Conservation (phyloP, 2,888 invertebrate genomes). For the Cremastobaeus sp. region DNA sequence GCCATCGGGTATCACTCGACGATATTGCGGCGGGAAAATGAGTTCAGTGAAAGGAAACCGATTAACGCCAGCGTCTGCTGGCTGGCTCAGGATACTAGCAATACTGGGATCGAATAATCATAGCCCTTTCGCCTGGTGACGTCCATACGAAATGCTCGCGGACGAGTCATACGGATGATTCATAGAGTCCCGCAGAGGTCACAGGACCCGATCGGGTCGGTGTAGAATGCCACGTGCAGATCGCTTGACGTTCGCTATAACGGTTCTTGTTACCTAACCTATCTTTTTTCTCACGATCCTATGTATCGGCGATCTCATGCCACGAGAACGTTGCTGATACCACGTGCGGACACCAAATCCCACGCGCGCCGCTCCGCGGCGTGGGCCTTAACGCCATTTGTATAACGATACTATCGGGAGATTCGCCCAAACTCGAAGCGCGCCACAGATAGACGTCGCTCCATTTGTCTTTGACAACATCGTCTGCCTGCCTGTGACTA, state of each 20-base stretch:
- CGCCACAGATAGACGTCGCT: not conserved
- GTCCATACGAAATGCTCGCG: constrained; percentile 20
- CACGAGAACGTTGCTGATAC: constrained; percentile 21
- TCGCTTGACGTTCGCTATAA: constrained; percentile 63
- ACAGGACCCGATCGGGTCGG: constrained; percentile 61
- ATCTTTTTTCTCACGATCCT: constrained; percentile 56
- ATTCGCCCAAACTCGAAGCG: constrained; percentile 5
- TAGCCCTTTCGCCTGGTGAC: constrained; percentile 19
- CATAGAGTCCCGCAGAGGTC: constrained; percentile 64
- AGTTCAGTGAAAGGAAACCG: constrained; percentile 53
- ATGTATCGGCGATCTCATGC: constrained; percentile 28
- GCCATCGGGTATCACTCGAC: constrained; percentile 15
- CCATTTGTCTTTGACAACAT: constrained; percentile 21
- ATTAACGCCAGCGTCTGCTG: constrained; percentile 24
- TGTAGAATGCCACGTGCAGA: constrained; percentile 58
- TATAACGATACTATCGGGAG: constrained; percentile 6
- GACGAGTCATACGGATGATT: constrained; percentile 61
- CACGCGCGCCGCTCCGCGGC: constrained; percentile 33
- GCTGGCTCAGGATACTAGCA: constrained; percentile 30
- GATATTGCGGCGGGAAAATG: constrained; percentile 44
- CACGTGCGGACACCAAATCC: constrained; percentile 33
- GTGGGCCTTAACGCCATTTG: constrained; percentile 26
- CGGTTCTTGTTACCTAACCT: constrained; percentile 59
- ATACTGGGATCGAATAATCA: constrained; percentile 44
- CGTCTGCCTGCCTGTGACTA: constrained; percentile 10